Evolutionary conservation across 2,888 invertebrate genomes (phyloP), one percentile per base, ranked within the genome.

Genomic region (Metallyticus violacea): DNA sequence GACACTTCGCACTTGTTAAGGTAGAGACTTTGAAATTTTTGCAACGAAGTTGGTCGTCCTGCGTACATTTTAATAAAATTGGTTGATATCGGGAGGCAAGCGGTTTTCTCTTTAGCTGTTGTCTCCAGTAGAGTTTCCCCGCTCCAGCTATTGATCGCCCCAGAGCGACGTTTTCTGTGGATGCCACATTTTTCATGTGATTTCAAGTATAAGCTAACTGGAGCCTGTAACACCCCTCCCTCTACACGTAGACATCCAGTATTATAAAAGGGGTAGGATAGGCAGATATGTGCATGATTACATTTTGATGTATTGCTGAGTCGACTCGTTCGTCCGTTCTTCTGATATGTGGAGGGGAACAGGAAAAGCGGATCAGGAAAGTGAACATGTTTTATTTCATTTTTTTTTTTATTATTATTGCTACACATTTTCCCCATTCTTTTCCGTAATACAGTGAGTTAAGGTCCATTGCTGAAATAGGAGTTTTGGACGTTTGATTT

Each of bases 241-340:
- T 62, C 22, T 40, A 7, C 81, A 40, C 26, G 40, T 29, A 81
- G 62, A 82, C 83, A 83, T 25, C 27, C 22, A 83, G 83, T 83
- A 77, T 83, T 83, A 83, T 83, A 83, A 83, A 83, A 83, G 83
- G 82, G 83, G 25, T 81, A 81, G 85, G 81, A 85, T 85, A 81
- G 85, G 81, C 85, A 85, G 85, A 85, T 83, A 80, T 85, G 85
- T 85, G 85, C 81, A 85, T 85, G 85, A 85, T 85, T 85, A 85
- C 85, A 85, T 85, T 85, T 79, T 85, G 85, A 85, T 85, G 79
- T 81, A 85, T 85, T 85, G 81, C 85, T 79, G 62, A 29, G 85
- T 81, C 79, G 76, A 79, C 80, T 29, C 81, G 79, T 40, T 79
- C 40, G 40, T 29, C 79, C 79, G 77, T 85, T 85, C 26, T 62